Evolutionary conservation across 2,113 vertebrate genomes (phyloP).

Genomic region (Apodemus sylvaticus): DNA sequence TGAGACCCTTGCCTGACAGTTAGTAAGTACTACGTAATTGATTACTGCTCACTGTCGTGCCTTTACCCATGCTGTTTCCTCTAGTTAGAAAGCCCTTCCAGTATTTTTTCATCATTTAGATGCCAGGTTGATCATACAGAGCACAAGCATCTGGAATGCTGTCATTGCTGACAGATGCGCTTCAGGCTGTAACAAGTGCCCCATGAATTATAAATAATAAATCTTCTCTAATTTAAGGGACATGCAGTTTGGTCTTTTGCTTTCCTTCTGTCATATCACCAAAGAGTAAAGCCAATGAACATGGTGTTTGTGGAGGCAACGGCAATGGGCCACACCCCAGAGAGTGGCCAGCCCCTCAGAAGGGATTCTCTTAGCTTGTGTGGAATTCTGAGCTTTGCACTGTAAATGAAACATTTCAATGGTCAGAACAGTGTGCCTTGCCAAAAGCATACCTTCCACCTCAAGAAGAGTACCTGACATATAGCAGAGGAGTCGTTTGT

Average conservation of each 20-base stretch:
- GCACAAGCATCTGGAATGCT: constrained; percentile 66
- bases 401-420: neutral
- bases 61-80: constrained; percentile 14
- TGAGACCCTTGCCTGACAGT: neutral
- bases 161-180: constrained; percentile 62
- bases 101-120: constrained; percentile 56
- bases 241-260: constrained; percentile 31
- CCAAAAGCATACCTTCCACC: neutral
- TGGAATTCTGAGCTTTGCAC: neutral
- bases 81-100: constrained; percentile 38
- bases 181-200: constrained; percentile 56
- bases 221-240: constrained; percentile 58
- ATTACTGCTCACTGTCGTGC: constrained; percentile 15
- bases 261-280: constrained; percentile 20
- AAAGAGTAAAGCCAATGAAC: constrained; percentile 19
- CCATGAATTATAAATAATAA: constrained; percentile 59
- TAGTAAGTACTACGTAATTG: constrained; percentile 52
- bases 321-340: neutral
- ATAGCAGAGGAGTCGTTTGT: neutral
- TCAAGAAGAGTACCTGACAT: neutral
- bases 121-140: constrained; percentile 28
- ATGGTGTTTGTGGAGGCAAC: neutral
- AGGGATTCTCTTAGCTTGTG: neutral
- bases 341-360: neutral
- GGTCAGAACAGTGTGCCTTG: neutral